Conservation (phyloP, 2,888 invertebrate species). For the Athetis lepigone region DNA sequence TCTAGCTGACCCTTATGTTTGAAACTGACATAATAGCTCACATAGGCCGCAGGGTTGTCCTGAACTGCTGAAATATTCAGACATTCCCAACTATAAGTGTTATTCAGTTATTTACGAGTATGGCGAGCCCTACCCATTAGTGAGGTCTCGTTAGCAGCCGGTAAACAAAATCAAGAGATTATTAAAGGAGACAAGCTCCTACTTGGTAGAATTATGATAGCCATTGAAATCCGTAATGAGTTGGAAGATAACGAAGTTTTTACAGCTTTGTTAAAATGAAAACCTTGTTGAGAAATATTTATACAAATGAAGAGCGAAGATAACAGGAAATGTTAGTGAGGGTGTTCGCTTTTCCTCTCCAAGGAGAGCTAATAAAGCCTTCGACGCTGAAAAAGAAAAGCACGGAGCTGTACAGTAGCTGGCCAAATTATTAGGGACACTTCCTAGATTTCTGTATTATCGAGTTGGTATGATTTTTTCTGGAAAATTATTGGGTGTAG, state of each 20-base stretch:
- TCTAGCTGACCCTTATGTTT: constrained; percentile 4
- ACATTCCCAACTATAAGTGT: constrained; percentile 67
- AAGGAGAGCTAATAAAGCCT: background rate
- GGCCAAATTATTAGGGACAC: too few species aligned
- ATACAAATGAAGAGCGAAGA: constrained; percentile 1
- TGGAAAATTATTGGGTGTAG: too few species aligned
- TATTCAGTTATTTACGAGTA: constrained; percentile 75
- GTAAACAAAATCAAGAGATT: constrained; percentile 71
- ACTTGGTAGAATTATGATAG: constrained; percentile 22
- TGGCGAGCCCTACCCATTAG: constrained; percentile 66
- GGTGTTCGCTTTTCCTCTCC: background rate
- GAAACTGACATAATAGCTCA: background rate
- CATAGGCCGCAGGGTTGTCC: constrained; percentile 6
- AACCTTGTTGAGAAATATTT: constrained; percentile 31
- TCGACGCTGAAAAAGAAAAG: background rate
- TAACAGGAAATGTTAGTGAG: constrained; percentile 1
- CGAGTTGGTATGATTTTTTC: too few species aligned
- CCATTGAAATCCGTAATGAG: constrained; percentile 40
- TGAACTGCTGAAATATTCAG: constrained; percentile 16
- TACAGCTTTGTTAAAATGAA: constrained; percentile 28
- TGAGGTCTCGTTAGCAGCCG: constrained; percentile 66
- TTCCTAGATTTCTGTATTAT: too few species aligned
- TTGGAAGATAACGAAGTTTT: constrained; percentile 32
- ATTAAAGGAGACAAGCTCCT: constrained; percentile 33
- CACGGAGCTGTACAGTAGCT: too few species aligned